Evolutionary conservation across 2,888 invertebrate species (phyloP).

Genomic region (Quadroppia sp.): DNA sequence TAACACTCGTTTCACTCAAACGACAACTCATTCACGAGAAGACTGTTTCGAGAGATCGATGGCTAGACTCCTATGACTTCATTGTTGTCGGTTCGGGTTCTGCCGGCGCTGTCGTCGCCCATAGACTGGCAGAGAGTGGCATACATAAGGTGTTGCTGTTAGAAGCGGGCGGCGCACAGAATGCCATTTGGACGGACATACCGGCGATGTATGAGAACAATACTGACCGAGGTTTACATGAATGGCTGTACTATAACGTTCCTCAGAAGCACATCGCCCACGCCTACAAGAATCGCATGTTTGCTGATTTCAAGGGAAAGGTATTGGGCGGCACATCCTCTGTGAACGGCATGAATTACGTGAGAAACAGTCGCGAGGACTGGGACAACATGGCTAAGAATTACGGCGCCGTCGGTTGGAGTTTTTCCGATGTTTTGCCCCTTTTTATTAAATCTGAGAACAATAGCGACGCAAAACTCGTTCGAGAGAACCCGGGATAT

Average conservation of each 20-base stretch:
- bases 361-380: constrained; percentile 27
- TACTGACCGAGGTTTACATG: too few species aligned
- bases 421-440: constrained; percentile 7
- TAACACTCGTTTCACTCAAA: too few species aligned
- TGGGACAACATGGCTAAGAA: constrained; percentile 20
- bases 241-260: constrained; percentile 32
- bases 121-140: constrained; percentile 39
- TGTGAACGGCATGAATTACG: constrained; percentile 9
- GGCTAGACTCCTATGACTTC: constrained; percentile 43
- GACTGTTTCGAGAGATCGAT: too few species aligned
- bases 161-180: constrained; percentile 44
- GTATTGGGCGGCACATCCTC: constrained; percentile 36
- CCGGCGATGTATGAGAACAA: too few species aligned
- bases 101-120: constrained; percentile 44
- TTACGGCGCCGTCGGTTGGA: constrained; percentile 5
- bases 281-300: too few species aligned
- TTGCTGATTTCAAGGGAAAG: too few species aligned
- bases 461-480: constrained; percentile 7
- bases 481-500: neutral
- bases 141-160: constrained; percentile 41
- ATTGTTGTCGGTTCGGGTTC: constrained; percentile 43
- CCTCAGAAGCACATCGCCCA: constrained; percentile 13
- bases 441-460: constrained; percentile 30
- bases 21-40: too few species aligned
- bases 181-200: constrained; percentile 42